phyloP scores from a whole-genome alignment of 2,888 invertebrate genomes.

The Drosophila infuscata region DNA sequence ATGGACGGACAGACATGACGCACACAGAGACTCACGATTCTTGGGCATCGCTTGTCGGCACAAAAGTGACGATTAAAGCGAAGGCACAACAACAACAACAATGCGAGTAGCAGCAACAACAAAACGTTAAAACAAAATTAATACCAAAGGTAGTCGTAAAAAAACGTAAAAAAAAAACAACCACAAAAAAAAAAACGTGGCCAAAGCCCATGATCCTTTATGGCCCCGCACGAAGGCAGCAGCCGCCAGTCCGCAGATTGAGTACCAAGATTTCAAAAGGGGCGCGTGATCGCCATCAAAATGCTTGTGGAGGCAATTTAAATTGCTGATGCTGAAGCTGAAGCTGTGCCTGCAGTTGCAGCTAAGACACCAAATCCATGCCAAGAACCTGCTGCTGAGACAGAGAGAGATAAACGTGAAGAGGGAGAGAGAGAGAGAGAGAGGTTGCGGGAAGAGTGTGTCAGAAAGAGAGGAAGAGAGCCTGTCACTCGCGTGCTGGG shows the following conservation, averaged over 20 bases:
- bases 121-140: conserved; percentile 64
- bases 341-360: conserved; percentile 16
- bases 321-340: conserved; percentile 69
- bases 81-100: conserved; percentile 29
- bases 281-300: conserved; percentile 82
- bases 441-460: not conserved
- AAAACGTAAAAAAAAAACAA: conserved; percentile 18
- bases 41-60: conserved; percentile 63
- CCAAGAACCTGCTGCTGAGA: conserved; percentile 43
- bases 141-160: conserved; percentile 72
- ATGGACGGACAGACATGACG: conserved; percentile 28
- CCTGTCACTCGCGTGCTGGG: conserved; percentile 66
- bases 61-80: conserved; percentile 77
- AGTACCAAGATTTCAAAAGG: conserved; percentile 68
- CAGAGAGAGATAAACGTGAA: not conserved
- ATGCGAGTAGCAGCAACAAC: conserved; percentile 17
- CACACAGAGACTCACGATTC: conserved; percentile 49
- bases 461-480: not conserved
- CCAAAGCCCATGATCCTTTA: conserved; percentile 68
- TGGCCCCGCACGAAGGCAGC: conserved; percentile 60
- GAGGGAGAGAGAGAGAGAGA: not conserved
- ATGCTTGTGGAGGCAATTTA: conserved; percentile 82
- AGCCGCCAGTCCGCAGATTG: conserved; percentile 56
- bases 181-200: conserved; percentile 23
- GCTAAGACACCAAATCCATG: conserved; percentile 29